phyloP scores from a whole-genome alignment of 92 coral and sea anemone species.

The Palythoa heliodiscus region DNA sequence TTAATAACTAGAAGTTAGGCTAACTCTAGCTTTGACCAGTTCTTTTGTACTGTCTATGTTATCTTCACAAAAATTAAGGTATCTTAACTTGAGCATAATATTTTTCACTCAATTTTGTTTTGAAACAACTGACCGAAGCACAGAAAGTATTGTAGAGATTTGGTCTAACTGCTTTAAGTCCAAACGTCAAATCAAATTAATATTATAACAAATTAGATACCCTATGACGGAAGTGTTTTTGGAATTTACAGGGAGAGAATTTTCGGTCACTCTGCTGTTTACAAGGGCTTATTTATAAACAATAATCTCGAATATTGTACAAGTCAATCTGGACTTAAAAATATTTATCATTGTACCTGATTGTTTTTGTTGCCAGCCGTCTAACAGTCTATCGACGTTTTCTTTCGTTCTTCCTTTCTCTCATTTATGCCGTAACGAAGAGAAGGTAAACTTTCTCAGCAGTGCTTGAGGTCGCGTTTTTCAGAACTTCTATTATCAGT shows the following conservation, averaged over 20 bases:
- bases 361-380: neutral
- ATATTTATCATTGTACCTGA: neutral
- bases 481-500: neutral
- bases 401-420: neutral
- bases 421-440: neutral
- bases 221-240: neutral
- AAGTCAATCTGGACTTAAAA: neutral
- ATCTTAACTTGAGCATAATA: no score
- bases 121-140: neutral
- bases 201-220: neutral
- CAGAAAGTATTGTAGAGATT: neutral
- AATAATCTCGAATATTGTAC: neutral
- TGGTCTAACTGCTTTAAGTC: neutral
- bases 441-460: neutral
- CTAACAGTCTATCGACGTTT: neutral
- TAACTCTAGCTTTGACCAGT: neutral
- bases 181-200: neutral
- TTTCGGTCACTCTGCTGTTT: neutral
- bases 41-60: neutral
- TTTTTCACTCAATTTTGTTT: neutral
- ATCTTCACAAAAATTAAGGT: neutral
- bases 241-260: neutral
- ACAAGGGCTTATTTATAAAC: neutral
- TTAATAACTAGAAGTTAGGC: neutral
- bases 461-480: neutral